Percentiles rank a stretch among this genome's conserved stretches.
Evolutionary conservation across 2,888 invertebrate species (phyloP).

Genomic region (Tillus elongatus): DNA sequence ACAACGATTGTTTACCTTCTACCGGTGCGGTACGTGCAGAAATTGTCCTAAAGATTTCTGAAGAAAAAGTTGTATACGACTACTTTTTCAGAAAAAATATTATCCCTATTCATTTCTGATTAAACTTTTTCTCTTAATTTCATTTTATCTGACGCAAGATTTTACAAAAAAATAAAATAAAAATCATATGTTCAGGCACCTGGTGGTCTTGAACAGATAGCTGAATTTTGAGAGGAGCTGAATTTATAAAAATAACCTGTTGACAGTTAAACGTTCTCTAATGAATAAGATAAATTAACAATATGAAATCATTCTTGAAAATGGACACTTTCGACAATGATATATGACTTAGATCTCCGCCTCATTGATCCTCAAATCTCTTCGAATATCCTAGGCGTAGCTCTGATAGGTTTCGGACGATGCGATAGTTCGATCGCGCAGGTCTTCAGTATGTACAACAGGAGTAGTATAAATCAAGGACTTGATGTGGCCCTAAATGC

Average conservation of each 20-base stretch:
- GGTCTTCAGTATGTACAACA: neutral
- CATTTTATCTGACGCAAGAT: too few species aligned
- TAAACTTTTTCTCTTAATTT: too few species aligned
- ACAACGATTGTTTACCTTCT: too few species aligned
- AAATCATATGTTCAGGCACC: neutral
- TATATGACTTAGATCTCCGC: slow-evolving; percentile 3
- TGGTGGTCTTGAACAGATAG: slow-evolving; percentile 3
- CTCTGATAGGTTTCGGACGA: neutral
- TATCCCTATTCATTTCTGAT: too few species aligned
- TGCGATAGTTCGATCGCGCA: neutral
- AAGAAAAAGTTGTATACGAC: too few species aligned
- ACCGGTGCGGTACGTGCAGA: too few species aligned
- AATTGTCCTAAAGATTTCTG: too few species aligned
- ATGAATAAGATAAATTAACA: neutral
- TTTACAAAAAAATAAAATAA: slow-evolving; percentile 1
- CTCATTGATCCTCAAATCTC: neutral
- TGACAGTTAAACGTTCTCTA: slow-evolving; percentile 1
- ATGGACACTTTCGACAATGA: neutral
- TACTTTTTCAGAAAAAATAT: too few species aligned
- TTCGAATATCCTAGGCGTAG: slow-evolving; percentile 2
- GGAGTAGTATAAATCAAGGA: neutral
- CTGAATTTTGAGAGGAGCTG: too few species aligned
- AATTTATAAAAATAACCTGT: slow-evolving; percentile 1
- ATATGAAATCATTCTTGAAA: neutral
- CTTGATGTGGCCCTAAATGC: too few species aligned